Percentiles rank a stretch among this genome's conserved stretches.
phyloP scores from a whole-genome alignment of 2,797 vertebrate genomes.

The Vireo griseus region DNA sequence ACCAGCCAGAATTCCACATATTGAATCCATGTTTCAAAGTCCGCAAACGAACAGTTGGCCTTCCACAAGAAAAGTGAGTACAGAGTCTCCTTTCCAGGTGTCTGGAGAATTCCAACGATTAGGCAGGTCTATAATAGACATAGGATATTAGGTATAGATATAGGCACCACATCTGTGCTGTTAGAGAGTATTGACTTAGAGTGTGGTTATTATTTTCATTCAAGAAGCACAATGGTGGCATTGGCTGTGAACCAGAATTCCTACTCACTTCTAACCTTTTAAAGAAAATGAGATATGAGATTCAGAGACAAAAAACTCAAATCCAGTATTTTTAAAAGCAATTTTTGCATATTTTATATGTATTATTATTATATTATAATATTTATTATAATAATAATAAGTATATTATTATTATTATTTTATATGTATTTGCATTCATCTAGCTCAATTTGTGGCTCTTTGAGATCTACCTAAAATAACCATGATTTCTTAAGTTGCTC shows the following conservation, averaged over 20 bases:
- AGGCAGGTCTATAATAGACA: background rate
- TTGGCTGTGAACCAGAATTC: background rate
- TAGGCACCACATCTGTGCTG: background rate
- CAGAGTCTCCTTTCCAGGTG: background rate
- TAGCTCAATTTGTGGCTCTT: background rate
- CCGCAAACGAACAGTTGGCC: background rate
- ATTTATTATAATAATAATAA: too few species aligned
- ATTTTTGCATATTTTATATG: background rate
- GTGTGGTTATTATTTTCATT: background rate
- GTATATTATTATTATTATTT: too few species aligned
- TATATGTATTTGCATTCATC: background rate
- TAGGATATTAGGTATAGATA: too few species aligned
- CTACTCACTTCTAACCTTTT: background rate
- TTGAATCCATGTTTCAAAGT: background rate
- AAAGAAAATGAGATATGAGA: background rate
- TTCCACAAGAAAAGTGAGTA: background rate
- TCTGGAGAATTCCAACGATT: background rate
- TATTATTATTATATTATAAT: too few species aligned
- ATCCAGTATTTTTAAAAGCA: background rate
- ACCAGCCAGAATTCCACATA: background rate
- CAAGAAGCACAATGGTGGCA: background rate
- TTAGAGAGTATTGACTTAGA: background rate
- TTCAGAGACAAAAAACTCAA: background rate
- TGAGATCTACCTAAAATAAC: background rate
- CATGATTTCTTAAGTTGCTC: background rate